Evolutionary conservation across 2,888 invertebrate species (phyloP).

Genomic region (Aspidiotus destructor): DNA sequence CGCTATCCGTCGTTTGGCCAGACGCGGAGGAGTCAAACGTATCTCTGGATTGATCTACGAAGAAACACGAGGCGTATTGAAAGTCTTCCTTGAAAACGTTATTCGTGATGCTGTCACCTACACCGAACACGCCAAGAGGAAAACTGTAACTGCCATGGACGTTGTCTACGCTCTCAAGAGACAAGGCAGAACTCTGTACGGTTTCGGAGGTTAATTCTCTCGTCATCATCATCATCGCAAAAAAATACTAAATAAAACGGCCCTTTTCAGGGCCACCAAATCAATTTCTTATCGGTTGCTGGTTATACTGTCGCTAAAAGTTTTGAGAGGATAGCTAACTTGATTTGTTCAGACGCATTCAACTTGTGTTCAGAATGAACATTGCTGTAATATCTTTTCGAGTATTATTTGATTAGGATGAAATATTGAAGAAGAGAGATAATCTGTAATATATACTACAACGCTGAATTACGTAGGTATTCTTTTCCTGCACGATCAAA

Average conservation of each 20-base stretch:
- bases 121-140: conserved; percentile 64
- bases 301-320: too few relatives aligned
- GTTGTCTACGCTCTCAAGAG: conserved; percentile 78
- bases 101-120: conserved; percentile 77
- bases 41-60: conserved; percentile 56
- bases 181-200: conserved; percentile 71
- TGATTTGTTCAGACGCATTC: too few relatives aligned
- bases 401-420: too few relatives aligned
- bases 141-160: conserved; percentile 45
- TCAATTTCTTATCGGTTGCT: conserved; percentile 13
- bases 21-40: conserved; percentile 55
- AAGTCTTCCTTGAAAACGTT: conserved; percentile 68
- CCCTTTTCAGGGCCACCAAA: conserved; percentile 31
- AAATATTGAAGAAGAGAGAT: too few relatives aligned
- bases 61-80: conserved; percentile 66
- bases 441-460: too few relatives aligned
- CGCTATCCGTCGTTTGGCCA: conserved; percentile 62
- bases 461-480: too few relatives aligned
- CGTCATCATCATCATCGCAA: not conserved
- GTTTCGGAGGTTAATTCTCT: conserved; percentile 57
- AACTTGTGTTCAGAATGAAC: too few relatives aligned
- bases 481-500: too few relatives aligned
- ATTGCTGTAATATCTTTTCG: too few relatives aligned
- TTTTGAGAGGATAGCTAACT: too few relatives aligned
- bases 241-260: conserved; percentile 17